phyloP scores from a whole-genome alignment of 2,113 vertebrate species.

The Laticauda colubrina region DNA sequence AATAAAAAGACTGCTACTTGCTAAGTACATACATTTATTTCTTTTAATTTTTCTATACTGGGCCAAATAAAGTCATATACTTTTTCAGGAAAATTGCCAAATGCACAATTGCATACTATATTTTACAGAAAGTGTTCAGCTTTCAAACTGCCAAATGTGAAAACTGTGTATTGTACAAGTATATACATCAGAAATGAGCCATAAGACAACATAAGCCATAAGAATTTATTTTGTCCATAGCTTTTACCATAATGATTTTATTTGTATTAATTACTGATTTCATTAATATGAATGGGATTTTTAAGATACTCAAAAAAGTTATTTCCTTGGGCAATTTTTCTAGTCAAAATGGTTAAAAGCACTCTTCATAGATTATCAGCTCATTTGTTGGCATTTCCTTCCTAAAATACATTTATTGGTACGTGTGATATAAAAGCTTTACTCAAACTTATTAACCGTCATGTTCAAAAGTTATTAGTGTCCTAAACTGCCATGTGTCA shows the following conservation, averaged over 20 bases:
- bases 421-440: neutral
- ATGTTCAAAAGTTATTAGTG: neutral
- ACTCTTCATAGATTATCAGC: neutral
- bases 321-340: neutral
- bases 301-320: neutral
- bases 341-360: neutral
- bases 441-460: neutral
- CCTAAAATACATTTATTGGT: neutral
- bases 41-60: neutral
- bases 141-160: neutral
- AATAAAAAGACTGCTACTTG: neutral
- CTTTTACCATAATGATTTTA: neutral
- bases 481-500: neutral
- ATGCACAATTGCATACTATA: neutral
- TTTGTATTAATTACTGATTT: neutral
- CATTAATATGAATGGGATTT: neutral
- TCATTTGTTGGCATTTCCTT: neutral
- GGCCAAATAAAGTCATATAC: neutral
- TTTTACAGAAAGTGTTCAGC: neutral
- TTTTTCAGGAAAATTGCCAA: neutral
- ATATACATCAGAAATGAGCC: neutral
- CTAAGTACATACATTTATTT: neutral
- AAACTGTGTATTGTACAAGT: neutral
- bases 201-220: neutral
- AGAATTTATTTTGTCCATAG: neutral